A percentile compares a stretch with the other conserved stretches of the same genome.
Evolutionary conservation across 2,113 vertebrate genomes (phyloP).

Genomic region (Loxodonta africana): DNA sequence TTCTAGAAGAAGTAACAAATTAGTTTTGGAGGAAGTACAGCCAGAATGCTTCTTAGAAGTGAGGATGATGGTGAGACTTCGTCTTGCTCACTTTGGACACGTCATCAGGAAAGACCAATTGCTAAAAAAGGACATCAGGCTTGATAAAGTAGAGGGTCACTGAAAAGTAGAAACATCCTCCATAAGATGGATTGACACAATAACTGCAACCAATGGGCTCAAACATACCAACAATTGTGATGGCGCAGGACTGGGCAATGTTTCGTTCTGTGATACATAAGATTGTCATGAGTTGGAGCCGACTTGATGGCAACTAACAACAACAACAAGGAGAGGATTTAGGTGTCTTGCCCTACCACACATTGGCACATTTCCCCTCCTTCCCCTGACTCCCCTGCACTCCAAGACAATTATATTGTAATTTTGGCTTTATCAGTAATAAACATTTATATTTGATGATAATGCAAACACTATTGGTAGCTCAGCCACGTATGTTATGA

Average conservation of each 20-base stretch:
- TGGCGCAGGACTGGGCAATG: no score
- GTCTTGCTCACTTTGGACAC: no score
- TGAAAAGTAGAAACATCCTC: neutral
- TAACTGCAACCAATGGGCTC: neutral
- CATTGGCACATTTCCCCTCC: neutral
- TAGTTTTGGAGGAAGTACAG: neutral
- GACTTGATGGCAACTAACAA: no score
- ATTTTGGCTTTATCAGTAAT: neutral
- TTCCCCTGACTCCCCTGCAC: neutral
- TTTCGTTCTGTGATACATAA: no score
- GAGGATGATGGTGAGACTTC: no score
- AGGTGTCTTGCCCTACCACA: neutral
- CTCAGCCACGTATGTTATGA: neutral
- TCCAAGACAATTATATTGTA: neutral
- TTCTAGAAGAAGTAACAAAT: neutral
- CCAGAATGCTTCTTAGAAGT: neutral
- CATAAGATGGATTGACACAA: neutral
- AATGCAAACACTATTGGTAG: neutral
- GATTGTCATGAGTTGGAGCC: no score
- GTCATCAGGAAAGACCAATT: no score
- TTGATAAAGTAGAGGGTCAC: neutral
- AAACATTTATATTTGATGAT: neutral
- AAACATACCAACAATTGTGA: no score
- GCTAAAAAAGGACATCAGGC: neutral
- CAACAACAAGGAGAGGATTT: neutral